Evolutionary conservation across 2,113 vertebrate species (phyloP).

Genomic region (Hemiprocne comata): DNA sequence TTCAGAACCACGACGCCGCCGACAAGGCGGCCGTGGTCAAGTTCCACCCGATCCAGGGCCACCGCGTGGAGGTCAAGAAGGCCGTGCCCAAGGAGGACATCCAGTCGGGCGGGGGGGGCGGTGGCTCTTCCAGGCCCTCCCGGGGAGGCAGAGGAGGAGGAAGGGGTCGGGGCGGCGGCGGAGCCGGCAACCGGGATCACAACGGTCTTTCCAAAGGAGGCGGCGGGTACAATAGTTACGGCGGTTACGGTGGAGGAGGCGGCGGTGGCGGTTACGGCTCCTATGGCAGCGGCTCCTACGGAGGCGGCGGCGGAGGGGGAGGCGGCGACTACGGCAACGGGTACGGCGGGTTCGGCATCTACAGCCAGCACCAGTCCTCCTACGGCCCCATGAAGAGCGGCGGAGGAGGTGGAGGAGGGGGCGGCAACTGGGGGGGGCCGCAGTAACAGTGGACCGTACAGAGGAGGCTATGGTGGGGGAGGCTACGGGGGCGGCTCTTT

Average conservation of each 20-base stretch:
- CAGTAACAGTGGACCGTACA: conserved; percentile 86
- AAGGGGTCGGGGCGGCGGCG: conserved; percentile 81
- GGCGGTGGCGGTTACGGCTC: conserved; percentile 74
- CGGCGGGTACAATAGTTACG: conserved; percentile 86
- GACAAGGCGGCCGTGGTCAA: conserved; percentile 95
- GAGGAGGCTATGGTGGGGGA: conserved; percentile 85
- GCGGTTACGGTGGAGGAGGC: conserved; percentile 79
- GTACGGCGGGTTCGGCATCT: conserved; percentile 92
- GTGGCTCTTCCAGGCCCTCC: conserved; percentile 75
- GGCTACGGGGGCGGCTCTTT: conserved; percentile 80
- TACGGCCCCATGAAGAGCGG: conserved; percentile 94
- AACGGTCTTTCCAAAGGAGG: conserved; percentile 83
- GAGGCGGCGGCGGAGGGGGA: conserved; percentile 77
- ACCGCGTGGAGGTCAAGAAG: conserved; percentile 94
- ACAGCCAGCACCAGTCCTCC: conserved; percentile 91
- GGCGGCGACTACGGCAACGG: conserved; percentile 90
- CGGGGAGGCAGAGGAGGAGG: conserved; percentile 79
- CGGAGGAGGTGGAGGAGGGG: conserved; percentile 85
- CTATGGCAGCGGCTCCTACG: conserved; percentile 76
- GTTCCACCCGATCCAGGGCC: conserved; percentile 90
- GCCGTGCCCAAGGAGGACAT: conserved; percentile 92
- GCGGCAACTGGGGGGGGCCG: conserved; percentile 87
- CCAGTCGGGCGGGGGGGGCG: conserved; percentile 78
- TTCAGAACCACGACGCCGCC: conserved; percentile 91
- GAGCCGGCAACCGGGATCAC: conserved; percentile 78